Percentiles rank a stretch among this genome's conserved stretches.
These are phyloP conservation scores for Leucoraja ocellata DNA, from an alignment of 2,797 vertebrate species.

Conservation along the genomic window DNA sequence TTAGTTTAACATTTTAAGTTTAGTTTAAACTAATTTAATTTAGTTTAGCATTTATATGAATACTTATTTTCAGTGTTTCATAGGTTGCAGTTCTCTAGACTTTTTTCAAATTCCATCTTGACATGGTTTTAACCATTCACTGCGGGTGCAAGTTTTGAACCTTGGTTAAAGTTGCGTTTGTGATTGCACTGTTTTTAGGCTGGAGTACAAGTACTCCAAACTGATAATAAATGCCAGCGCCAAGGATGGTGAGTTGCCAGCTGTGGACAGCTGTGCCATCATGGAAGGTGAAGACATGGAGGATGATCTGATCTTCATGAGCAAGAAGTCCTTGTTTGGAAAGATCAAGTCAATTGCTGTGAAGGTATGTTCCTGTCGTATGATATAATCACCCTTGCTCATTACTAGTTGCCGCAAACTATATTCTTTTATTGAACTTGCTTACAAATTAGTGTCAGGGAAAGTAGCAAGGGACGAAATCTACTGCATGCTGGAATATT, in stretches of 20 bases:
- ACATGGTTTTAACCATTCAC: neutral
- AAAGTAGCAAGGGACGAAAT: too few relatives aligned
- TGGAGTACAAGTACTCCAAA: slow-evolving; percentile 89
- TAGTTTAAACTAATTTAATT: too few relatives aligned
- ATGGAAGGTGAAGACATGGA: slow-evolving; percentile 95
- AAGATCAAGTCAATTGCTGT: slow-evolving; percentile 78
- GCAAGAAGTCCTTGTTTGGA: slow-evolving; percentile 79
- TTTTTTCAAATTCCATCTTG: neutral
- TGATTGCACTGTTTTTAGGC: slow-evolving; percentile 51
- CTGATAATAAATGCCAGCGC: slow-evolving; percentile 73
- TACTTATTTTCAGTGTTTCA: neutral
- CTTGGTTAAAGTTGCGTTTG: neutral
- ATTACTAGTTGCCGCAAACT: too few relatives aligned
- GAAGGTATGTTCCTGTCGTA: slow-evolving; percentile 61
- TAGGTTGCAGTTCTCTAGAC: too few relatives aligned
- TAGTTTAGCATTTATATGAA: neutral
- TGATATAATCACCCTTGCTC: neutral
- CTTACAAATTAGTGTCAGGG: neutral
- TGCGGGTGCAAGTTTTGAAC: neutral
- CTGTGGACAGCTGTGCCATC: slow-evolving; percentile 90
- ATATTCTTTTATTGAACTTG: neutral
- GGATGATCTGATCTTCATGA: slow-evolving; percentile 80
- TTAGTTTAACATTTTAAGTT: too few relatives aligned
- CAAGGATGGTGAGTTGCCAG: slow-evolving; percentile 80
- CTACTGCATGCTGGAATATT: too few relatives aligned